phyloP scores from a whole-genome alignment of 2,888 invertebrate genomes.

The Piscicola geometra region DNA sequence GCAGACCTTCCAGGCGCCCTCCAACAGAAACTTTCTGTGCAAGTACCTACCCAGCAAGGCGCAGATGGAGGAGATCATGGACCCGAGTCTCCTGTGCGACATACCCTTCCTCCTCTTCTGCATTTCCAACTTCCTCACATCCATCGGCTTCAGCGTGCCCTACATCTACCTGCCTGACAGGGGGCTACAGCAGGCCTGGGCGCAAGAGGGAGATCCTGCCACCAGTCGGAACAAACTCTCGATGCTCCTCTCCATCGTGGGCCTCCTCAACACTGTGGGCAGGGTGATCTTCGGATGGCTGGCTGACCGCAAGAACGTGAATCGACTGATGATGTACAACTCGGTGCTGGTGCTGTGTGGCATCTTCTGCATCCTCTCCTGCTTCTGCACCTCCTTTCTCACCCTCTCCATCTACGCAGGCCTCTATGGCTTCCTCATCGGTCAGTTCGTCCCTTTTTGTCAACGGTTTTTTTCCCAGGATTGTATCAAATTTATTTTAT shows the following conservation, averaged over 20 bases:
- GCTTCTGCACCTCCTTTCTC: slow-evolving; percentile 69
- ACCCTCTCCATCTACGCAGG: slow-evolving; percentile 71
- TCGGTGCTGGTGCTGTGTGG: slow-evolving; percentile 81
- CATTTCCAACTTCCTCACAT: slow-evolving; percentile 83
- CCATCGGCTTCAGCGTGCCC: slow-evolving; percentile 87
- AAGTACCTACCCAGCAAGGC: not conserved
- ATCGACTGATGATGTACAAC: slow-evolving; percentile 84
- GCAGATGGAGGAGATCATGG: slow-evolving; percentile 65
- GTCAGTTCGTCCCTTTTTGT: slow-evolving; percentile 48
- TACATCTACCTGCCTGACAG: slow-evolving; percentile 77
- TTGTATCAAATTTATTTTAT: too few species aligned
- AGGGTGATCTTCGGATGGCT: slow-evolving; percentile 65
- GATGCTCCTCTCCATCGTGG: slow-evolving; percentile 75
- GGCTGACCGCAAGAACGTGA: slow-evolving; percentile 65
- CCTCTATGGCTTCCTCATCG: slow-evolving; percentile 53
- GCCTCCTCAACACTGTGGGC: slow-evolving; percentile 85
- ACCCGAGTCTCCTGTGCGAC: slow-evolving; percentile 75
- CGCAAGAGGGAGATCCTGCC: slow-evolving; percentile 10
- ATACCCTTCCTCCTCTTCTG: slow-evolving; percentile 82
- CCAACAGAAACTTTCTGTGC: slow-evolving; percentile 45
- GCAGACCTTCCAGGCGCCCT: slow-evolving; percentile 41
- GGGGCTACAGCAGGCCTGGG: slow-evolving; percentile 57
- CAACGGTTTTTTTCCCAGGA: too few species aligned
- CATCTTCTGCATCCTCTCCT: slow-evolving; percentile 74
- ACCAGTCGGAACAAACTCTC: slow-evolving; percentile 55